Conservation (phyloP, 2,797 vertebrate species). For the Brotula barbata region DNA sequence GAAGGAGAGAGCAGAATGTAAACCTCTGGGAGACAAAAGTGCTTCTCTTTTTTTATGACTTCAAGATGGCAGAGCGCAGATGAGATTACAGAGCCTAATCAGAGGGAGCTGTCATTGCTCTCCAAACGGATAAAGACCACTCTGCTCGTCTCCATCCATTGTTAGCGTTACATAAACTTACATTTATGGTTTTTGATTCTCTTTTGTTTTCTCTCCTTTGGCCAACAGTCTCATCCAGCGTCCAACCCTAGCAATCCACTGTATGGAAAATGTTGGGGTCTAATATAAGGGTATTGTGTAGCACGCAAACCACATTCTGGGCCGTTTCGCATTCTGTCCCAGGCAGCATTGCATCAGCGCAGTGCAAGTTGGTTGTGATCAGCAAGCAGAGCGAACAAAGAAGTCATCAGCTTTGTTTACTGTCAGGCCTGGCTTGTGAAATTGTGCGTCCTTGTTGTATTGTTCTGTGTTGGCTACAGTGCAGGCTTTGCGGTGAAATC, state of each 20-base stretch:
- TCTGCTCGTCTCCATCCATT: conserved; percentile 20
- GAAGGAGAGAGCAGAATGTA: conserved; percentile 14
- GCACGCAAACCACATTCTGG: conserved; percentile 41
- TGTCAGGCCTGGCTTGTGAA: conserved; percentile 30
- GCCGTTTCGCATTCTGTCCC: conserved; percentile 27
- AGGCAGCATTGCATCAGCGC: conserved; percentile 46
- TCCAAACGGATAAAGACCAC: neutral
- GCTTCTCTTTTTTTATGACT: conserved; percentile 60
- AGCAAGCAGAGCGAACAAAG: conserved; percentile 29
- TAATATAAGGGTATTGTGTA: conserved; percentile 26
- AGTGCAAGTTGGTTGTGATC: conserved; percentile 41
- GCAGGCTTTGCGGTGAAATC: conserved; percentile 23
- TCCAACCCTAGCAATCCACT: conserved; percentile 28
- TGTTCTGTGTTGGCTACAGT: conserved; percentile 23
- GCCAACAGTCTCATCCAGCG: conserved; percentile 18
- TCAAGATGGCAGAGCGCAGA: conserved; percentile 59
- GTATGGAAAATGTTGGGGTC: conserved; percentile 17
- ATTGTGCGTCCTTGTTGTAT: conserved; percentile 27
- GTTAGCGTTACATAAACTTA: conserved; percentile 13
- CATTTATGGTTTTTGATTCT: conserved; percentile 24
- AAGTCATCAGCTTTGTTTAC: conserved; percentile 43
- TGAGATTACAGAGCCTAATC: conserved; percentile 47
- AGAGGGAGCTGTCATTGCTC: conserved; percentile 40
- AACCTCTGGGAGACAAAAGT: conserved; percentile 45
- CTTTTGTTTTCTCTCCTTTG: too few species aligned